Evolutionary conservation across 2,888 invertebrate species (phyloP).

Genomic region (Drosophila trichaetosa): DNA sequence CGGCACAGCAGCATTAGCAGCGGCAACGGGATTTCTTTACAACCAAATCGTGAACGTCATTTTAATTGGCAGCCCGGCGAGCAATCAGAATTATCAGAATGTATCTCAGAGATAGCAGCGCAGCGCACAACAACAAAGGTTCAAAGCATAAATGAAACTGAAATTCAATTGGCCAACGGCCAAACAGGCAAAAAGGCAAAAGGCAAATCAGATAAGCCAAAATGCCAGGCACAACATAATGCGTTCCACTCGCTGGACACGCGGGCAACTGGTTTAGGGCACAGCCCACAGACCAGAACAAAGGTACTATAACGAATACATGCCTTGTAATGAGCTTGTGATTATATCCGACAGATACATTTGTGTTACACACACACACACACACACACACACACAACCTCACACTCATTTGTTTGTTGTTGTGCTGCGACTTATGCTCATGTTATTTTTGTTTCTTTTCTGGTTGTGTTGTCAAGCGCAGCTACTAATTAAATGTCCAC

Average conservation of each 20-base stretch:
- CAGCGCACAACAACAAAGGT: constrained; percentile 31
- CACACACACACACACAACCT: constrained; percentile 11
- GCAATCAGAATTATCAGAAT: constrained; percentile 55
- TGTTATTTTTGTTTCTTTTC: constrained; percentile 20
- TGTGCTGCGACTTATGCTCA: constrained; percentile 66
- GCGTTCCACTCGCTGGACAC: constrained; percentile 52
- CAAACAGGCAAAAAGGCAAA: constrained; percentile 38
- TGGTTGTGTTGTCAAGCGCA: constrained; percentile 48
- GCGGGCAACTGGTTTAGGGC: constrained; percentile 42
- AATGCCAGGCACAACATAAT: constrained; percentile 55
- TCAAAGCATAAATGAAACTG: constrained; percentile 48
- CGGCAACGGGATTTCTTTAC: constrained; percentile 32
- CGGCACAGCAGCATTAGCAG: constrained; percentile 15
- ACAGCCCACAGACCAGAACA: constrained; percentile 17
- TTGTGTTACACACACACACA: constrained; percentile 42
- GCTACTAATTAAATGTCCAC: constrained; percentile 57
- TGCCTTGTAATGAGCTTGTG: constrained; percentile 72
- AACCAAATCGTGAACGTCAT: constrained; percentile 59
- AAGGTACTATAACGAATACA: constrained; percentile 31
- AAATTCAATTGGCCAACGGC: constrained; percentile 58
- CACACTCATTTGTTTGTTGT: constrained; percentile 44
- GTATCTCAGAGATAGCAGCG: constrained; percentile 49
- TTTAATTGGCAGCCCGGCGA: constrained; percentile 71
- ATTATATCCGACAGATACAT: constrained; percentile 75
- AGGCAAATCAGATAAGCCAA: constrained; percentile 73